phyloP scores from a whole-genome alignment of 2,888 invertebrate species.

The Ligdia adustata region DNA sequence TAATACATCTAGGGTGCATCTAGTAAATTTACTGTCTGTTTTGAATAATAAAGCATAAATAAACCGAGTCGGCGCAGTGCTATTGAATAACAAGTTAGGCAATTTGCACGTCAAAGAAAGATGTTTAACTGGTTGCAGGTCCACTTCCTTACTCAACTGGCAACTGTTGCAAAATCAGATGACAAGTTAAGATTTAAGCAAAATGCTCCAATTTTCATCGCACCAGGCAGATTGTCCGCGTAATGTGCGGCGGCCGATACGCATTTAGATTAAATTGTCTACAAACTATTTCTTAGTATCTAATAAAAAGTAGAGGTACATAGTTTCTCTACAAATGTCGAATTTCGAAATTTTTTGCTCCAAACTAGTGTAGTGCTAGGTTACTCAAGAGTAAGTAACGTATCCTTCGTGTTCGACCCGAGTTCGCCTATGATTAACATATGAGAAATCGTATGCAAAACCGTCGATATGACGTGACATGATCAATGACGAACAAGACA shows the following conservation, averaged over 20 bases:
- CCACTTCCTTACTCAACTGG: neutral
- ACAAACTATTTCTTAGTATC: no score
- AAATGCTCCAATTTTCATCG: conserved; percentile 38
- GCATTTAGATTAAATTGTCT: no score
- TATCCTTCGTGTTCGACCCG: no score
- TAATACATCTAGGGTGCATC: conserved; percentile 46
- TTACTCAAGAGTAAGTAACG: no score
- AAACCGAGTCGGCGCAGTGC: conserved; percentile 6
- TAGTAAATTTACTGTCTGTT: conserved; percentile 36
- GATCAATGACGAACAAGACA: conserved; percentile 17
- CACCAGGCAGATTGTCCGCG: conserved; percentile 53
- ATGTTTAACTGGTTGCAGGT: neutral
- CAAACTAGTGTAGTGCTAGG: no score
- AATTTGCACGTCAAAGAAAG: conserved; percentile 3
- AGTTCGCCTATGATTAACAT: conserved; percentile 31
- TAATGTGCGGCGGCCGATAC: conserved; percentile 53
- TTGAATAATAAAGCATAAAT: conserved; percentile 25
- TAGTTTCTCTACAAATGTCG: no score
- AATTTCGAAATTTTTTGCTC: no score
- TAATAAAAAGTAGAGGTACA: no score
- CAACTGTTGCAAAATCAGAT: neutral
- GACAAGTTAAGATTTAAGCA: conserved; percentile 1
- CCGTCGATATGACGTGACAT: conserved; percentile 19
- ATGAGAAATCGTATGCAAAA: conserved; percentile 29
- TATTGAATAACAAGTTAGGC: conserved; percentile 5